Conservation (phyloP, 2,888 invertebrate genomes). For the Caenorhabditis japonica region DNA sequence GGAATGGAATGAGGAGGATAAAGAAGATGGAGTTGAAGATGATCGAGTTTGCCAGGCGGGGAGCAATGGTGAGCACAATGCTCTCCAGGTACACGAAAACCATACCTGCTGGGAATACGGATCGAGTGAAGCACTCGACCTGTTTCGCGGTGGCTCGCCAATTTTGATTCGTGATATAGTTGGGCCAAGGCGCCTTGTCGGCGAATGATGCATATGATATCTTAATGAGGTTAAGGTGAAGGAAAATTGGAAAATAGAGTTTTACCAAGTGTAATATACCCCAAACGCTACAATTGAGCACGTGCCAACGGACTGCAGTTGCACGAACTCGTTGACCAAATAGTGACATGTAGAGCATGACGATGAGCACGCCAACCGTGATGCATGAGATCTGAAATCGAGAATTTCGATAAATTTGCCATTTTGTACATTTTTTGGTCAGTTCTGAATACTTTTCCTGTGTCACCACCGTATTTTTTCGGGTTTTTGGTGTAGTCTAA, state of each 20-base stretch:
- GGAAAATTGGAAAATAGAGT: too few relatives aligned
- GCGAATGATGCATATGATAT: slow-evolving; percentile 55
- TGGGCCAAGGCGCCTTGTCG: slow-evolving; percentile 60
- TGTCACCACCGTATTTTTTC: too few relatives aligned
- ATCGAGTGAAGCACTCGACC: slow-evolving; percentile 61
- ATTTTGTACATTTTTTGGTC: too few relatives aligned
- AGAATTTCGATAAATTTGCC: not conserved
- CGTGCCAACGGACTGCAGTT: slow-evolving; percentile 62
- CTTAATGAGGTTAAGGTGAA: too few relatives aligned
- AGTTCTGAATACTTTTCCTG: too few relatives aligned
- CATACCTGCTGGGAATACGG: slow-evolving; percentile 65
- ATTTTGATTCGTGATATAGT: slow-evolving; percentile 55
- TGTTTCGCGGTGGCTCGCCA: slow-evolving; percentile 50
- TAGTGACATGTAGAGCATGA: slow-evolving; percentile 58
- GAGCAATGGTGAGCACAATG: slow-evolving; percentile 55
- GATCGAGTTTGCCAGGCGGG: slow-evolving; percentile 49
- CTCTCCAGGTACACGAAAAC: slow-evolving; percentile 59
- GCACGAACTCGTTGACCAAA: slow-evolving; percentile 54
- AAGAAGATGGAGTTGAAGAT: slow-evolving; percentile 61
- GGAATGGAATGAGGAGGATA: slow-evolving; percentile 46
- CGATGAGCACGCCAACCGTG: slow-evolving; percentile 53
- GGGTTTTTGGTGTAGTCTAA: too few relatives aligned
- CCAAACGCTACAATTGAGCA: slow-evolving; percentile 61
- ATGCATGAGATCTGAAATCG: slow-evolving; percentile 48
- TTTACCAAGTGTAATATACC: slow-evolving; percentile 57